Evolutionary conservation across 2,888 invertebrate species (phyloP).

Genomic region (Oligia fasciuncula): DNA sequence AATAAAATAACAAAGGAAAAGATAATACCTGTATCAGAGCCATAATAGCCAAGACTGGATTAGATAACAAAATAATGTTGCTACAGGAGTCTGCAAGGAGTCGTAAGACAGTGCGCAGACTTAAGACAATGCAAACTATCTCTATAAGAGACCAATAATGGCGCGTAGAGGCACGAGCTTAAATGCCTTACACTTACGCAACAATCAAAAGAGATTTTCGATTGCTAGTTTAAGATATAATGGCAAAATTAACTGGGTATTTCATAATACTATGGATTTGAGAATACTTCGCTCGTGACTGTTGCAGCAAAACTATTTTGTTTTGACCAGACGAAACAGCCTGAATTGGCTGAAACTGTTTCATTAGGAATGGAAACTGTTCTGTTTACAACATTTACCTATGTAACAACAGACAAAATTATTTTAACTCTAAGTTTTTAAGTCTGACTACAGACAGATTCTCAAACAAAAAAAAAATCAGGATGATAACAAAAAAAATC

Average conservation of each 20-base stretch:
- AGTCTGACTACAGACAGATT: too few species aligned
- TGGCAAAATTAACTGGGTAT: too few species aligned
- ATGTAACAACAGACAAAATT: neutral
- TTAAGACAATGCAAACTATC: neutral
- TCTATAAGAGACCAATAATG: neutral
- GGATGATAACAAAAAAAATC: neutral
- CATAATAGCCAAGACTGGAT: constrained; percentile 43
- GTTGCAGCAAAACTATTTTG: neutral
- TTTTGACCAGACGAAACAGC: neutral
- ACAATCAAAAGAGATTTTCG: neutral
- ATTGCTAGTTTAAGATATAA: too few species aligned
- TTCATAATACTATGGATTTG: neutral
- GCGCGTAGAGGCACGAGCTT: too few species aligned
- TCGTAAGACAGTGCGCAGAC: constrained; percentile 25
- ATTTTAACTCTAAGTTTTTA: neutral
- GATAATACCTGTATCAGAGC: constrained; percentile 50
- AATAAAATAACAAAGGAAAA: constrained; percentile 38
- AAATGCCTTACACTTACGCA: neutral
- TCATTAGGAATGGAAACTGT: neutral
- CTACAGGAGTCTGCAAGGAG: constrained; percentile 38
- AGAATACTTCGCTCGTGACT: neutral
- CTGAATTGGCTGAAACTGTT: neutral
- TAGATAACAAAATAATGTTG: constrained; percentile 50
- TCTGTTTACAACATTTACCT: neutral
- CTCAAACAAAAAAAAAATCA: neutral